phyloP scores from a whole-genome alignment of 2,888 invertebrate species.

The Coleophora flavipennella region DNA sequence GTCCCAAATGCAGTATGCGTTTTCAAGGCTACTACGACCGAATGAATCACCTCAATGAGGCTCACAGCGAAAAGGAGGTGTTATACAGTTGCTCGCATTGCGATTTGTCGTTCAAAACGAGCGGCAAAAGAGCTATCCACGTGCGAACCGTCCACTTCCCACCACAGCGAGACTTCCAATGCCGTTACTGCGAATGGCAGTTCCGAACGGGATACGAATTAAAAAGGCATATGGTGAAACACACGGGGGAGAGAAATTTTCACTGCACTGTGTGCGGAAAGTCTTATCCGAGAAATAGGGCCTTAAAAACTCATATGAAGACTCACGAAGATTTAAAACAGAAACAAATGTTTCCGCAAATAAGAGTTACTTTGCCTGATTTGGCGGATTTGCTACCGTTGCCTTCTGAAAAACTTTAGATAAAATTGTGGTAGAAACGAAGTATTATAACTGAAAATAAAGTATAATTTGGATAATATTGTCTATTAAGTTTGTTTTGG shows the following conservation, averaged over 20 bases:
- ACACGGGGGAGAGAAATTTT: constrained; percentile 47
- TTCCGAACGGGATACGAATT: constrained; percentile 54
- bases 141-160: constrained; percentile 48
- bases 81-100: constrained; percentile 49
- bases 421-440: no score
- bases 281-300: constrained; percentile 41
- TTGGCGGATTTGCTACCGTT: constrained; percentile 23
- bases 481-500: no score
- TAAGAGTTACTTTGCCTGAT: constrained; percentile 32
- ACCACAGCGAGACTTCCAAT: constrained; percentile 36
- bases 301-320: constrained; percentile 43
- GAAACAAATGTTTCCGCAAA: constrained; percentile 29
- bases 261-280: constrained; percentile 49
- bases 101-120: constrained; percentile 49
- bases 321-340: constrained; percentile 43
- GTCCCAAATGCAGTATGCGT: constrained; percentile 52
- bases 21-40: constrained; percentile 54
- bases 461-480: no score
- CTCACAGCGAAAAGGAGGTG: constrained; percentile 48
- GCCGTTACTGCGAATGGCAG: constrained; percentile 48
- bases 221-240: constrained; percentile 52
- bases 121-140: constrained; percentile 49
- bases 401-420: constrained; percentile 15
- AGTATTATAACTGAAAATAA: constrained; percentile 4
- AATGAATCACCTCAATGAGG: constrained; percentile 51